Evolutionary conservation across 2,113 vertebrate genomes (phyloP), one percentile per base, ranked within the genome.

Genomic region (Apeltes quadracus): DNA sequence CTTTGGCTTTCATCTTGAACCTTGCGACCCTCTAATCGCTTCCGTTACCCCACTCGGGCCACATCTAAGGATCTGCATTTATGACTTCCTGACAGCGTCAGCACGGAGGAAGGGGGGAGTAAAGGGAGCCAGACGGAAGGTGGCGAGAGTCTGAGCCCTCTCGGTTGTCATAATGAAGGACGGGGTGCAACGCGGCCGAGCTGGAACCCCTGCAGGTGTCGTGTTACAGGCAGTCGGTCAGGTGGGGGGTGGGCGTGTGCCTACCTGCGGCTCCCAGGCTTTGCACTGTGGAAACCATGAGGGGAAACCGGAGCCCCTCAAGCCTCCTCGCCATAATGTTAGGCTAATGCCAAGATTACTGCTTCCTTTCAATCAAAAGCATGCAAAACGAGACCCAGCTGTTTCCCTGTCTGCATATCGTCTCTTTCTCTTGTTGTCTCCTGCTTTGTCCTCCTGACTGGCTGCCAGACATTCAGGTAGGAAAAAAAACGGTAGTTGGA

Each of bases 331-430:
- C 72, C 44, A 5, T 63, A 61, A 87, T 82, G 77, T 78, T 71
- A 72, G 69, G 56, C 73, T 87, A 84, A 88, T 76, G 75, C 86
- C 74, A 75, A 82, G 81, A 90, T 90, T 87, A 88, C 59, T 23
- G 46, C 72, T 81, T 85, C 77, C 80, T 83, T 85, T 87, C 83
- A 88, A 87, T 81, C 82, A 85, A 82, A 84, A 61, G 54, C 34
- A 11, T 32, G 14, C 44, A 53, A 61, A 67, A 76, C 38, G 59
- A 34, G 57, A 63, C 22, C 38, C 10, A 36, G 36, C 48, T 32
- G 39, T 61, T 66, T 76, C 46, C 22, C 23, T 34, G 55, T 68
- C 62, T 61, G 68, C 22, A 44, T 71, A 55, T 16, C 23, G 64
- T 3, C 66, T 70, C 58, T 69, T 48, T 81, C 39, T 75, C 48